These are phyloP conservation scores for Tiphia femorata DNA, from an alignment of 2,888 invertebrate species.

Conservation along the genomic window DNA sequence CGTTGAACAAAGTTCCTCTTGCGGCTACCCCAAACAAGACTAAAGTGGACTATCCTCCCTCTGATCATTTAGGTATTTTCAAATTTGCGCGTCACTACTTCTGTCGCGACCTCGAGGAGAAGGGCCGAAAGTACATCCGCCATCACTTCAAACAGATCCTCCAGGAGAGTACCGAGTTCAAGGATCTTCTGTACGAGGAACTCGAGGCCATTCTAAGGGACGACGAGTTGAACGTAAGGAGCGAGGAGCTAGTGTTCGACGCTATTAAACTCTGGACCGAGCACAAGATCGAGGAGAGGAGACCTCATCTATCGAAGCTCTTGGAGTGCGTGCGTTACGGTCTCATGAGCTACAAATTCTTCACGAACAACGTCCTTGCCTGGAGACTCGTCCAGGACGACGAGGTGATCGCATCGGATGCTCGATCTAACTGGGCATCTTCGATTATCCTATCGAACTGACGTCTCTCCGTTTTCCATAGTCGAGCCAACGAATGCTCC, in stretches of 20 bases:
- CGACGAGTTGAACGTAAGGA: constrained; percentile 80
- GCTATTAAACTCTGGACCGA: constrained; percentile 81
- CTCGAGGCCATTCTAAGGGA: constrained; percentile 76
- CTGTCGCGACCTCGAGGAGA: constrained; percentile 77
- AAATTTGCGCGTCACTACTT: constrained; percentile 80
- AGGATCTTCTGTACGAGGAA: constrained; percentile 74
- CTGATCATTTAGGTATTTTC: constrained; percentile 75
- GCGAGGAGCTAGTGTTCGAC: constrained; percentile 82
- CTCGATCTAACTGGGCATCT: background rate
- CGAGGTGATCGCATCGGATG: constrained; percentile 63
- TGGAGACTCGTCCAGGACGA: constrained; percentile 73
- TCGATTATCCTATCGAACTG: background rate
- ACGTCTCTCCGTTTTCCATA: no score
- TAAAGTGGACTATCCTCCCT: no score
- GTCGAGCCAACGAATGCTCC: constrained; percentile 38
- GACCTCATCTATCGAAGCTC: constrained; percentile 73
- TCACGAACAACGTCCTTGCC: constrained; percentile 71
- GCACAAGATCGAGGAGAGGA: constrained; percentile 72
- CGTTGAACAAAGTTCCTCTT: no score
- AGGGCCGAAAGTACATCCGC: constrained; percentile 73
- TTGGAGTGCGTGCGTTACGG: constrained; percentile 78
- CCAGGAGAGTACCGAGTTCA: constrained; percentile 76
- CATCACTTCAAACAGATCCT: constrained; percentile 75
- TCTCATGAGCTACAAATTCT: constrained; percentile 74
- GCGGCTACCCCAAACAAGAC: no score